Evolutionary conservation across 37 sponge, comb jelly and placozoan species (phyloP).

Genomic region (Aplysina aerophoba): DNA sequence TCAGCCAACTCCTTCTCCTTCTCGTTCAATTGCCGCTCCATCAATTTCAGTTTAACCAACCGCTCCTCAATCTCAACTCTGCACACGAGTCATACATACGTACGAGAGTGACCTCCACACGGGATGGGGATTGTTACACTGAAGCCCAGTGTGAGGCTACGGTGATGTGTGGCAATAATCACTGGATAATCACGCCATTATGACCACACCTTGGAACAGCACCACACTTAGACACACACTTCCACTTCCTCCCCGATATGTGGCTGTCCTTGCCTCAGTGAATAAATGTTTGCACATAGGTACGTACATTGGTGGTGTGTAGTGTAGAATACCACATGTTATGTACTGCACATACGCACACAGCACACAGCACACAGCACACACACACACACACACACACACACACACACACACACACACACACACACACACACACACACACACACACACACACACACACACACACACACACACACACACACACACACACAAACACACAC

Average conservation of each 20-base stretch:
- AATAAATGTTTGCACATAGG: neutral
- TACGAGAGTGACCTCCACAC: too few relatives aligned
- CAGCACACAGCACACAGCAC: too few relatives aligned
- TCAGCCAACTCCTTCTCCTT: conserved; percentile 65
- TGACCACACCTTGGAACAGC: neutral
- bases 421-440: neutral
- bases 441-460: conserved; percentile 16
- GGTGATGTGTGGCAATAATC: too few relatives aligned
- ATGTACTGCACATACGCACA: too few relatives aligned
- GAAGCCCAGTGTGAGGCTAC: too few relatives aligned
- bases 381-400: conserved; percentile 8
- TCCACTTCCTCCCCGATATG: neutral
- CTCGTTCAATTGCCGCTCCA: conserved; percentile 64
- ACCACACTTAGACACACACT: neutral
- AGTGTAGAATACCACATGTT: too few relatives aligned
- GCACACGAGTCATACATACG: neutral
- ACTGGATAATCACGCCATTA: neutral
- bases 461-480: conserved; percentile 1
- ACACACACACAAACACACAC: conserved; percentile 16
- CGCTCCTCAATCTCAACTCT: conserved; percentile 74
- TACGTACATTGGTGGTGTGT: too few relatives aligned
- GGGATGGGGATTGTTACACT: too few relatives aligned
- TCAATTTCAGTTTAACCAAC: conserved; percentile 59
- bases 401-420: neutral
- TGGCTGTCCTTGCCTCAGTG: too few relatives aligned